phyloP scores from a whole-genome alignment of 2,113 vertebrate genomes.

The Brienomyrus longianalis region DNA sequence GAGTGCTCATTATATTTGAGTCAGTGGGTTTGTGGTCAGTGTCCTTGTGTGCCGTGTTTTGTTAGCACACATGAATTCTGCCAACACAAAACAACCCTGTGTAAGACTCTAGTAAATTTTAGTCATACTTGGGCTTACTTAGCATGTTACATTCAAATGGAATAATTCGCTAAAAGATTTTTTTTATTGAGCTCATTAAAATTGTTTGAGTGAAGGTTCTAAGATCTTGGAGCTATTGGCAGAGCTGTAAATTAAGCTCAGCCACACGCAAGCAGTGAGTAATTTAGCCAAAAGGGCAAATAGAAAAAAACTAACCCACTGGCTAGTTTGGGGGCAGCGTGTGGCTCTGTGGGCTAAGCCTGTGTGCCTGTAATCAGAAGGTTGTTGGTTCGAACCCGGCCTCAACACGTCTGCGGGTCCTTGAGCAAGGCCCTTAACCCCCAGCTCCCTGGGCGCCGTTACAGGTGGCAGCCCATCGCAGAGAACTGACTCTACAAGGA shows the following conservation, averaged over 20 bases:
- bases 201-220: background rate
- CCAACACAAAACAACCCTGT: background rate
- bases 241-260: background rate
- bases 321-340: background rate
- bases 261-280: background rate
- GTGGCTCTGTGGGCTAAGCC: too few relatives aligned
- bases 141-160: background rate
- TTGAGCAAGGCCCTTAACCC: too few relatives aligned
- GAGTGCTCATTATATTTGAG: background rate
- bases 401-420: too few relatives aligned
- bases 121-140: background rate
- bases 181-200: background rate
- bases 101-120: background rate
- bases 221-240: background rate
- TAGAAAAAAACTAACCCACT: background rate
- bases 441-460: too few relatives aligned
- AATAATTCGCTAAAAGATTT: background rate
- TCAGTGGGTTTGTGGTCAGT: background rate
- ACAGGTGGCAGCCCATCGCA: too few relatives aligned
- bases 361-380: too few relatives aligned
- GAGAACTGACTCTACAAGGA: too few relatives aligned
- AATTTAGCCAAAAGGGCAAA: background rate
- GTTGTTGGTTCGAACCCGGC: too few relatives aligned
- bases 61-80: background rate
- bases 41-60: background rate